Percentiles rank a stretch among this genome's conserved stretches.
Conservation (phyloP, 2,113 vertebrate species). For the Casuarius casuarius region DNA sequence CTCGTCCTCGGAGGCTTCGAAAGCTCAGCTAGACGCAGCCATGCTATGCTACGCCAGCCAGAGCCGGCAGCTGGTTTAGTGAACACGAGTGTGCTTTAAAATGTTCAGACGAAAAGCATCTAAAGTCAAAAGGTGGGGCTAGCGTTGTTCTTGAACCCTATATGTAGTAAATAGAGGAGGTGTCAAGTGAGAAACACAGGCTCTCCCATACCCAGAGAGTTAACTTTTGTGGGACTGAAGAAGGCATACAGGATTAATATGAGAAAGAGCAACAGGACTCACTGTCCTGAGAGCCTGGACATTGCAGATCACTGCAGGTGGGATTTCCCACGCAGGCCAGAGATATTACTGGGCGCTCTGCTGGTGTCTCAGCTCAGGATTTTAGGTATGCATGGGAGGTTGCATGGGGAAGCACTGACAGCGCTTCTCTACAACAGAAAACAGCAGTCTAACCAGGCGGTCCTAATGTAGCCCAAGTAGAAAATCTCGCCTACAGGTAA, state of each 20-base stretch:
- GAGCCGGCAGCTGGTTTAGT: too few species aligned
- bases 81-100: too few species aligned
- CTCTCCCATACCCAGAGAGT: too few species aligned
- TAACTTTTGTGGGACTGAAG: not conserved
- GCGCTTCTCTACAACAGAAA: fast-evolving
- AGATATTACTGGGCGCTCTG: fast-evolving
- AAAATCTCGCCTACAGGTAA: not conserved
- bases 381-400: not conserved
- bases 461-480: not conserved
- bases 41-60: too few species aligned
- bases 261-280: not conserved
- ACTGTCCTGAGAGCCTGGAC: not conserved
- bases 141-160: not conserved
- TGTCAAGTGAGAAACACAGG: too few species aligned
- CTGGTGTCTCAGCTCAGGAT: not conserved
- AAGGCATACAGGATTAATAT: not conserved
- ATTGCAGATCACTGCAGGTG: not conserved
- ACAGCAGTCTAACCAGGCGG: not conserved
- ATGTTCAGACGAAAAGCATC: too few species aligned
- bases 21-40: too few species aligned
- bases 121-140: too few species aligned
- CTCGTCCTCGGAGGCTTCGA: too few species aligned
- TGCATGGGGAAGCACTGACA: not conserved
- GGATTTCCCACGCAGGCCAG: not conserved
- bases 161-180: not conserved